Conservation (phyloP, 2,113 vertebrate species). For the Myocastor coypus region DNA sequence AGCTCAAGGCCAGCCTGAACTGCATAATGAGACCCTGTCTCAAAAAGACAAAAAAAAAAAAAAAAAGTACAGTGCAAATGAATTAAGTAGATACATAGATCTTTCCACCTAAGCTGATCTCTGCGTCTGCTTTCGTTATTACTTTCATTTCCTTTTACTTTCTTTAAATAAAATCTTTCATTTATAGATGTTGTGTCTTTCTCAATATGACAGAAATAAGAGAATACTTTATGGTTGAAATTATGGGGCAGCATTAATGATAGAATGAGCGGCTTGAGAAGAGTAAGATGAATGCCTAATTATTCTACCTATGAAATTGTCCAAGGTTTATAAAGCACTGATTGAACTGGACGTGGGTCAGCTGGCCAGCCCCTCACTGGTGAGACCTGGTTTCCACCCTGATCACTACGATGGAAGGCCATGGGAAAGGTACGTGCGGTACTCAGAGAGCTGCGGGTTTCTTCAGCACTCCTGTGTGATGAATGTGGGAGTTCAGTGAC, state of each 20-base stretch:
- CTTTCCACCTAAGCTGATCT: not conserved
- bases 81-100: not conserved
- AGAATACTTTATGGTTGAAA: too few species aligned
- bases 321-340: too few species aligned
- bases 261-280: too few species aligned
- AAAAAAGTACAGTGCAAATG: not conserved
- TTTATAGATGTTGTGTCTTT: slow-evolving; percentile 31
- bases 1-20: too few species aligned
- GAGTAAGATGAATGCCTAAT: too few species aligned
- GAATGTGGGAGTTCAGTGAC: not conserved
- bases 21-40: too few species aligned
- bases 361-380: too few species aligned
- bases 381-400: too few species aligned
- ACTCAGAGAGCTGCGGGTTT: not conserved
- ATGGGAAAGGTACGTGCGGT: slow-evolving; percentile 83
- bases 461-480: not conserved
- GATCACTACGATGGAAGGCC: slow-evolving; percentile 25
- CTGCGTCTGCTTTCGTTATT: not conserved
- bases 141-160: slow-evolving; percentile 68
- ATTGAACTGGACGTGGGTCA: too few species aligned
- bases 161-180: slow-evolving; percentile 82
- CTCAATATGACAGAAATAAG: slow-evolving; percentile 81
- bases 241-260: too few species aligned
- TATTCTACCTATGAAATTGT: too few species aligned
- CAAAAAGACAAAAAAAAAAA: too few species aligned